Evolutionary conservation across 2,888 invertebrate genomes (phyloP).

Genomic region (Diarsia rubi): DNA sequence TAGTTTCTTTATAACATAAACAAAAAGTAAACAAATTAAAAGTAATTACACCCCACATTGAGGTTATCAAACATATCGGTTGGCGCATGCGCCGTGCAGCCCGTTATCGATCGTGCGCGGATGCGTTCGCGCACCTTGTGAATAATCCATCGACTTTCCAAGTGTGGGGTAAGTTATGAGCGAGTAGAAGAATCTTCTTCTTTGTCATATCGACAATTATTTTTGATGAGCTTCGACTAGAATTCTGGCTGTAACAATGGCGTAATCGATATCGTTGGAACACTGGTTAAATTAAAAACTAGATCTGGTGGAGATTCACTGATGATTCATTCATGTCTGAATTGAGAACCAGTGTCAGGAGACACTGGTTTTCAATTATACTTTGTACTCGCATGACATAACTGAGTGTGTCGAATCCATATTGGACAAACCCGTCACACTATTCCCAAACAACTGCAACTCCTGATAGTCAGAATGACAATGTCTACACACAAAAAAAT

Average conservation of each 20-base stretch:
- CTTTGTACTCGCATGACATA: too few relatives aligned
- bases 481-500: too few relatives aligned
- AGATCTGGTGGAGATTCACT: not conserved
- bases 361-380: too few relatives aligned
- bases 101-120: constrained; percentile 56
- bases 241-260: not conserved
- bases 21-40: constrained; percentile 39
- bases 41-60: constrained; percentile 46
- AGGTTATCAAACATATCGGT: constrained; percentile 53
- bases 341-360: too few relatives aligned
- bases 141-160: constrained; percentile 60
- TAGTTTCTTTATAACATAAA: constrained; percentile 15
- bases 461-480: too few relatives aligned
- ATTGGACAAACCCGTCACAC: too few relatives aligned
- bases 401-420: too few relatives aligned
- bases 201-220: not conserved
- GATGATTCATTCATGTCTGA: not conserved
- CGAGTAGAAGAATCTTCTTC: not conserved
- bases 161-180: constrained; percentile 15
- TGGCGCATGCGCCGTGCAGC: constrained; percentile 39
- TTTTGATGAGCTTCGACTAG: not conserved
- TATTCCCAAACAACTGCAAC: too few relatives aligned
- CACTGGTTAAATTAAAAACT: not conserved
- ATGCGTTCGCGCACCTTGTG: constrained; percentile 57
- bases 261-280: not conserved